Evolutionary conservation across 2,888 invertebrate species (phyloP).

Genomic region (Adelognathus sp.): DNA sequence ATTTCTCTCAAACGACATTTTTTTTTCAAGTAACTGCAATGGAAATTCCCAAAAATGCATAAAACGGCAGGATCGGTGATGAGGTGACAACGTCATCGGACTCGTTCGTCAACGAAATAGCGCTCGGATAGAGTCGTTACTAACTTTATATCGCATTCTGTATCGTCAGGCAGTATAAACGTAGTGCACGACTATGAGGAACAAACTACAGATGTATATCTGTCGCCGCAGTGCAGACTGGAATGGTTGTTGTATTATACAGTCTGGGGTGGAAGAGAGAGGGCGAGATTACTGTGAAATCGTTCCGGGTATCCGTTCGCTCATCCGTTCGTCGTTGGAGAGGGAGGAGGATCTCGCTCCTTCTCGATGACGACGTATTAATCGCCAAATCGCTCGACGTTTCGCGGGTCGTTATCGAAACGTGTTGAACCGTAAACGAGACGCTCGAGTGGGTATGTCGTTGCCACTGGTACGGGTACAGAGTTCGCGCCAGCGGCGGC

Average conservation of each 20-base stretch:
- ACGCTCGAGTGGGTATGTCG: background rate
- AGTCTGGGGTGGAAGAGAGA: background rate
- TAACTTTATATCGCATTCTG: background rate
- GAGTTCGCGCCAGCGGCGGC: background rate
- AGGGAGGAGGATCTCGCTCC: background rate
- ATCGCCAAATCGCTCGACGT: constrained; percentile 46
- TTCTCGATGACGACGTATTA: constrained; percentile 40
- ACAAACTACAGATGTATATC: background rate
- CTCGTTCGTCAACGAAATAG: background rate
- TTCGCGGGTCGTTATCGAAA: constrained; percentile 53
- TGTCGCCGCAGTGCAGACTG: background rate
- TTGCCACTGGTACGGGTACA: background rate
- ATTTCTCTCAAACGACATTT: too few relatives aligned
- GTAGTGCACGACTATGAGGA: background rate
- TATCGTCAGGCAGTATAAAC: background rate
- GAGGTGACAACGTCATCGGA: background rate
- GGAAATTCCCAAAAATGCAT: too few relatives aligned
- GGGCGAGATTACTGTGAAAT: background rate
- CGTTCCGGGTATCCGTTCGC: constrained; percentile 3
- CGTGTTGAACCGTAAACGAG: constrained; percentile 47
- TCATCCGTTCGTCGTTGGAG: background rate
- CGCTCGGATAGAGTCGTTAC: background rate
- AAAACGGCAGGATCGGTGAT: background rate
- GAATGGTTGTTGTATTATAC: background rate
- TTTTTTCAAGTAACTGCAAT: too few relatives aligned